Conservation (phyloP, 2,113 vertebrate genomes). For the Semnornis frantzii region DNA sequence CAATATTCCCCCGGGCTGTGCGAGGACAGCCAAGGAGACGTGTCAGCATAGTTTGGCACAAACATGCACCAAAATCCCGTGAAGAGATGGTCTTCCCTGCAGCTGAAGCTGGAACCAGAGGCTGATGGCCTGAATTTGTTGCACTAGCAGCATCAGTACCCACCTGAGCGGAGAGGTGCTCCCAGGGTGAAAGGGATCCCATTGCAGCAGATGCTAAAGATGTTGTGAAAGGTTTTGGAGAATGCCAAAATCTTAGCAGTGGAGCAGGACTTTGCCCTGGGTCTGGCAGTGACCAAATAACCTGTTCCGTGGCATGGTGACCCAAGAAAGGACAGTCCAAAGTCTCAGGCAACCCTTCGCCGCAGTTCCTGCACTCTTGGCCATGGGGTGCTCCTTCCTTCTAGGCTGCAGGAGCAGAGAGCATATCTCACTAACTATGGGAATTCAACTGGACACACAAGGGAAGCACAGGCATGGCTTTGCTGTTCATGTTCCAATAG, state of each 20-base stretch:
- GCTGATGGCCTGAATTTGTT: not conserved
- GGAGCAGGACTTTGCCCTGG: not conserved
- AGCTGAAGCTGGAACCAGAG: not conserved
- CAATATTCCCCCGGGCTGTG: not conserved
- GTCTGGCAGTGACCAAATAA: not conserved
- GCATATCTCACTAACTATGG: rapidly evolving
- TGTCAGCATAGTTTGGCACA: not conserved
- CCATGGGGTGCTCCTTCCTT: not conserved
- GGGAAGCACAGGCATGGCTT: not conserved
- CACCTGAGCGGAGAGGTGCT: rapidly evolving
- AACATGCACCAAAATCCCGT: not conserved
- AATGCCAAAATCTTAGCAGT: not conserved
- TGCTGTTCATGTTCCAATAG: not conserved
- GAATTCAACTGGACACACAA: not conserved
- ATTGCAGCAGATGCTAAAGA: not conserved
- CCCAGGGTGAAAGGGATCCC: not conserved
- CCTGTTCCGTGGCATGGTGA: not conserved
- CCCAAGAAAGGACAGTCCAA: not conserved
- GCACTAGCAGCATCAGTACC: not conserved
- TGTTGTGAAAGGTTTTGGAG: not conserved
- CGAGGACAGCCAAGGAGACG: not conserved
- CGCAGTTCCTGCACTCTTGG: not conserved
- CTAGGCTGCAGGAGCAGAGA: not conserved
- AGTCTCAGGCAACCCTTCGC: not conserved
- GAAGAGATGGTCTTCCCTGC: not conserved